Percentiles rank a stretch among this genome's conserved stretches.
Evolutionary conservation across 2,113 vertebrate genomes (phyloP).

Genomic region (Oreochromis tanganicae): DNA sequence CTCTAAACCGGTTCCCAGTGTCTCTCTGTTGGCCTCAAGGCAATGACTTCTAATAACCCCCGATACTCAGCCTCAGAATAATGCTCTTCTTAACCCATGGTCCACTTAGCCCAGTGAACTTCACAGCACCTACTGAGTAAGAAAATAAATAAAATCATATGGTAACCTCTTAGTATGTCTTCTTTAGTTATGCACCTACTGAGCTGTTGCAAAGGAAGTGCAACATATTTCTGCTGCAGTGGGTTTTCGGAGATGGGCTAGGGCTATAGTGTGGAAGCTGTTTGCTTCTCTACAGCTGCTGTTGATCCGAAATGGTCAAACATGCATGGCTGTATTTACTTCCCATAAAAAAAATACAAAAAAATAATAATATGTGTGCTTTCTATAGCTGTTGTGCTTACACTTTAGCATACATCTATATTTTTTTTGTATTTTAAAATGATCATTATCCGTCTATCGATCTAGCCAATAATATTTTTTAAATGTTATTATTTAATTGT

Average conservation of each 20-base stretch:
- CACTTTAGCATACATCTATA: not conserved
- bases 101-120: slow-evolving; percentile 43
- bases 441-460: not conserved
- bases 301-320: not conserved
- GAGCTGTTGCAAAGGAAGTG: not conserved
- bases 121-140: slow-evolving; percentile 23
- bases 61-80: not conserved
- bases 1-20: not conserved
- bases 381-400: not conserved
- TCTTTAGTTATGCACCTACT: not conserved
- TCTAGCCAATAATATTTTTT: not conserved
- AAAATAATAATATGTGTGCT: not conserved
- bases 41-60: not conserved
- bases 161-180: not conserved
- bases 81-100: slow-evolving; percentile 1
- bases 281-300: not conserved
- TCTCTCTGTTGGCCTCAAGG: not conserved
- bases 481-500: not conserved
- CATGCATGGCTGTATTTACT: not conserved
- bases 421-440: not conserved
- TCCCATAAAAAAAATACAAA: not conserved
- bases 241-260: not conserved
- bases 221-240: not conserved
- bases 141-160: not conserved
- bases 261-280: not conserved